These are phyloP conservation scores for Catocala sponsa DNA, from an alignment of 2,888 invertebrate species.

Conservation along the genomic window DNA sequence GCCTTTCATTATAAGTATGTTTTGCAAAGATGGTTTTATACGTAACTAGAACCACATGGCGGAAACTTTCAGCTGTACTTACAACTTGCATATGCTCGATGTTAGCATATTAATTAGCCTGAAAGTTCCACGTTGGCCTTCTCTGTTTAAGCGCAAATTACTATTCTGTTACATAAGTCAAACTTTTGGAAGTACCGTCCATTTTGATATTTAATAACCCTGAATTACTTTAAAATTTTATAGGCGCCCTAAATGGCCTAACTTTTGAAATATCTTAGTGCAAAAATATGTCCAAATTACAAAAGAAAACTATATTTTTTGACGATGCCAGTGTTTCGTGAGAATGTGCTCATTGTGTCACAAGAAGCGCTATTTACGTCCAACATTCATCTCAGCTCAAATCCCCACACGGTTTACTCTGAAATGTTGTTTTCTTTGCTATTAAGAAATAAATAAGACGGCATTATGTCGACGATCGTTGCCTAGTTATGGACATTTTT, in stretches of 20 bases:
- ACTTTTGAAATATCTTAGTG: neutral
- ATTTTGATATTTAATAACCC: neutral
- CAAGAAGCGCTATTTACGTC: conserved; percentile 39
- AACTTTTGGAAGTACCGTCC: neutral
- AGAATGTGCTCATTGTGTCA: conserved; percentile 39
- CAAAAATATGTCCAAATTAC: conserved; percentile 6
- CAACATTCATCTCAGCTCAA: conserved; percentile 29
- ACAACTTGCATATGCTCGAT: too few species aligned
- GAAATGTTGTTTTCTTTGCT: conserved; percentile 65
- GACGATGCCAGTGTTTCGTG: conserved; percentile 23
- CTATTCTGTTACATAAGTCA: neutral
- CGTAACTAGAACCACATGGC: neutral
- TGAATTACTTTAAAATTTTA: neutral
- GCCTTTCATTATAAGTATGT: too few species aligned
- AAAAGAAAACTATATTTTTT: conserved; percentile 20
- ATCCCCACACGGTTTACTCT: conserved; percentile 44
- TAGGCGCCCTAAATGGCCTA: too few species aligned
- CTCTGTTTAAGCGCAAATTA: neutral
- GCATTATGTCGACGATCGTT: conserved; percentile 64
- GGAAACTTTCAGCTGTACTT: neutral
- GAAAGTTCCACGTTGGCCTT: neutral
- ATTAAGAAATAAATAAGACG: conserved; percentile 70
- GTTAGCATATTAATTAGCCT: neutral
- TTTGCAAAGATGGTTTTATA: too few species aligned
- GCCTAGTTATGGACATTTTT: conserved; percentile 53